These are phyloP conservation scores for Carlito syrichta DNA, from an alignment of 2,113 vertebrate genomes.

Conservation along the genomic window DNA sequence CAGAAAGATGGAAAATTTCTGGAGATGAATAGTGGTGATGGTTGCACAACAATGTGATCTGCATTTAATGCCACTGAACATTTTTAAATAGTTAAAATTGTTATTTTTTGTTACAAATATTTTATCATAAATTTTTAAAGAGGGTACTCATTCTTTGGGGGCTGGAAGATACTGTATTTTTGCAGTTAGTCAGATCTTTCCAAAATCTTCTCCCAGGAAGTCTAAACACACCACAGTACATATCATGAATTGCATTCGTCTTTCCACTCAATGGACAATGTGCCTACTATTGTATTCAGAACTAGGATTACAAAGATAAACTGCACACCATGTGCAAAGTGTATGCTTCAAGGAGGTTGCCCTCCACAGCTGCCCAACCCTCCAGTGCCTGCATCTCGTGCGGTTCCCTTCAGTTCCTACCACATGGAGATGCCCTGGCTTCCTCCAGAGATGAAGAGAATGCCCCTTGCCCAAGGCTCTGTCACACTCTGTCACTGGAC, in stretches of 20 bases:
- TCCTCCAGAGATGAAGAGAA: neutral
- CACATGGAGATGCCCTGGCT: rapidly evolving
- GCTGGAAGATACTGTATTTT: neutral
- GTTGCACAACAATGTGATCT: neutral
- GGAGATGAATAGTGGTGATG: no score
- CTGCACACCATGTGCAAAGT: rapidly evolving
- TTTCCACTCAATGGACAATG: neutral
- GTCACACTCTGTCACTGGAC: neutral
- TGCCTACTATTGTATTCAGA: neutral
- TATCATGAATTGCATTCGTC: neutral
- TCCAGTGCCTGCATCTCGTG: rapidly evolving
- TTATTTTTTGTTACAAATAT: neutral
- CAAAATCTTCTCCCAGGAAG: neutral
- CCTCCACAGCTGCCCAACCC: neutral
- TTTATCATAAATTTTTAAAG: neutral
- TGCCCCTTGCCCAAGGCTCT: neutral
- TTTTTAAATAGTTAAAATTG: neutral
- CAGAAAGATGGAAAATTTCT: neutral
- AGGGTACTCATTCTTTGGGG: neutral
- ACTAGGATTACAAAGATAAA: neutral
- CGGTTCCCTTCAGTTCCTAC: neutral
- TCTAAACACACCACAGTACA: neutral
- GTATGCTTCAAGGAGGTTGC: rapidly evolving
- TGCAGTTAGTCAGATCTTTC: neutral
- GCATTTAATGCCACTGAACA: neutral